Evolutionary conservation across 2,113 vertebrate species (phyloP), one percentile per base, ranked within the genome.

Genomic region (Mormyrus iriodes): DNA sequence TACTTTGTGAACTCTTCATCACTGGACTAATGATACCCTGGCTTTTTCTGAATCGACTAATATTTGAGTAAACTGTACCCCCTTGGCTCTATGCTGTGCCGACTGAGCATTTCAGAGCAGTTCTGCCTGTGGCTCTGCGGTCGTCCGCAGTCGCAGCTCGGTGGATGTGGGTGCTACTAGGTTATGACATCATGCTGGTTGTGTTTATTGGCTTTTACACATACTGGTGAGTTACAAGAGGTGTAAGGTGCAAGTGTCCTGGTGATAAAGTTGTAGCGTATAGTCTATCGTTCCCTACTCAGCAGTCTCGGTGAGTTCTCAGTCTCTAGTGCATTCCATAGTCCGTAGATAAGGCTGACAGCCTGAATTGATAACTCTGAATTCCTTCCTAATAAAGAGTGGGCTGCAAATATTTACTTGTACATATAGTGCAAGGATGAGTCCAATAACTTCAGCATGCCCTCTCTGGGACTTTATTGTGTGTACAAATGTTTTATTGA

Each of bases 281-380:
- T 31, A 69, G 31, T 31, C 61, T 69, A 31, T n/a, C 1, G 10
- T 69, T 13, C 3, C n/a, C 61, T 69, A 44, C 76, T 82, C 39
- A 19, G 76, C 39, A 42, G 76, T 82, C 42, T 82, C 76, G 21
- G 17, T n/a, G n/a, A n/a, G n/a, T n/a, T n/a, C n/a, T n/a, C n/a
- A n/a, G n/a, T n/a, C n/a, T n/a, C 42, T 39, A 44, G 35, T 82
- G 92, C 85, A 92, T 12, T 83, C 42, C 69, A 88, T 95, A 95
- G 94, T 95, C 1, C 93, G 94, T 93, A 94, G 95, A 86, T 55
- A 94, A 93, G 94, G 93, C 0, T 94, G 94, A 90, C 85, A 93
- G 95, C 87, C 89, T 95, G 83, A 93, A 69, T 31, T 69, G n/a
- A 27, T 13, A 69, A 69, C 61, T 69, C 27, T 3, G 10, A 69